Percentiles rank a stretch among this genome's conserved stretches.
Evolutionary conservation across 2,797 vertebrate species (phyloP).

Genomic region (Phalloptychus januarius): DNA sequence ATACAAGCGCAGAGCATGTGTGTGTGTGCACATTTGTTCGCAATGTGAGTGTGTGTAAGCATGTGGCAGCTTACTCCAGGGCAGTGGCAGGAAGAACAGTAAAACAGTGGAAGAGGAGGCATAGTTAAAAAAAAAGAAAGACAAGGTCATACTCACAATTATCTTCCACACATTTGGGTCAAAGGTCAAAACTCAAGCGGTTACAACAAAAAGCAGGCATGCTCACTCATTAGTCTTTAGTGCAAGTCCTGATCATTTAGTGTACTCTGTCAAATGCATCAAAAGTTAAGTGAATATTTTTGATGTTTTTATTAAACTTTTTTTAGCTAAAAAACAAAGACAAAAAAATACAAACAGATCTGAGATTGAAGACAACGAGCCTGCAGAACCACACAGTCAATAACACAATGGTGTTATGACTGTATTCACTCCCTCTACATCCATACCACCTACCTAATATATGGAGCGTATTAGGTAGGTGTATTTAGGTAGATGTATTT

Average conservation of each 20-base stretch:
- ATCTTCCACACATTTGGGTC: constrained; percentile 63
- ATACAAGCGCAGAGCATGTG: constrained; percentile 35
- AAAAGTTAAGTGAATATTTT: background rate
- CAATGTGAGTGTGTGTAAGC: constrained; percentile 16
- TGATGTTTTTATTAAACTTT: background rate
- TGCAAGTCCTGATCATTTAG: constrained; percentile 38
- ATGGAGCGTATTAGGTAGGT: too few relatives aligned
- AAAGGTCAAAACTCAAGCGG: constrained; percentile 70
- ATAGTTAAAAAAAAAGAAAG: constrained; percentile 35
- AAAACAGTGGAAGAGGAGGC: constrained; percentile 40
- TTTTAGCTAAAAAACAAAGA: background rate
- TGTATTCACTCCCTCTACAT: too few relatives aligned
- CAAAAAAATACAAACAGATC: background rate
- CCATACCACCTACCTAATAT: too few relatives aligned
- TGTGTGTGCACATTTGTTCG: constrained; percentile 24
- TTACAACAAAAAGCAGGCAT: constrained; percentile 38
- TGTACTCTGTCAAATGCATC: background rate
- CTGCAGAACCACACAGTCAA: too few relatives aligned
- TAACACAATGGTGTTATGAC: too few relatives aligned
- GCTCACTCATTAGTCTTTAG: constrained; percentile 63
- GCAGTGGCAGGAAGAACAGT: constrained; percentile 42
- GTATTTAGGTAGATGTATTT: too few relatives aligned
- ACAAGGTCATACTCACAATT: constrained; percentile 63
- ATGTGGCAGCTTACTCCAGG: constrained; percentile 65
- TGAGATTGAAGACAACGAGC: too few relatives aligned